phyloP scores from a whole-genome alignment of 2,797 vertebrate genomes.

The Sebastes trivittatus region DNA sequence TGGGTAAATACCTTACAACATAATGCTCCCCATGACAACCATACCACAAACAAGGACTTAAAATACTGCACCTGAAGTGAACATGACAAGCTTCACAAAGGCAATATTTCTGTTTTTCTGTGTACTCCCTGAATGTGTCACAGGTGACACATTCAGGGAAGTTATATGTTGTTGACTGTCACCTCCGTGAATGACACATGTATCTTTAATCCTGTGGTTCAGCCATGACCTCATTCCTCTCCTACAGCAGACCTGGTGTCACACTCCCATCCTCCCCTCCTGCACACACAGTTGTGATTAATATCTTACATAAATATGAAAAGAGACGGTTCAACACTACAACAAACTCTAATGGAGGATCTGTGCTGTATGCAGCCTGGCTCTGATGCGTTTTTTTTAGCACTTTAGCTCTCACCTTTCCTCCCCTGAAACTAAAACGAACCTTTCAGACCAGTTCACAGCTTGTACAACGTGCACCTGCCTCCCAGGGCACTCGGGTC shows the following conservation, averaged over 20 bases:
- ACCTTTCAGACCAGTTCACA: not conserved
- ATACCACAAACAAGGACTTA: not conserved
- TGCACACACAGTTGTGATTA: not conserved
- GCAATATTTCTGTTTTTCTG: not conserved
- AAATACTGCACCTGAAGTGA: not conserved
- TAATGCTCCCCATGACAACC: not conserved
- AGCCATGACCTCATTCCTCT: not conserved
- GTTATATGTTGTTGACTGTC: not conserved
- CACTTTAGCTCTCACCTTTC: not conserved
- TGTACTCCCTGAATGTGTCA: not conserved
- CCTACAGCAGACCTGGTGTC: not conserved
- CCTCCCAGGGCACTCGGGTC: slow-evolving; percentile 4
- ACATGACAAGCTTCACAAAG: not conserved
- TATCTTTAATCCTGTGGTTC: not conserved
- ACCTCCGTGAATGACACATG: not conserved
- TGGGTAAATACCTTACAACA: not conserved
- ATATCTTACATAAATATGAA: not conserved
- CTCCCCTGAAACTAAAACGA: slow-evolving; percentile 12
- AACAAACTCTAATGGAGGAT: not conserved
- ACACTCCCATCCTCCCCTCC: not conserved
- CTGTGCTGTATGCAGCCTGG: not conserved
- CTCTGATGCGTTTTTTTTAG: not conserved
- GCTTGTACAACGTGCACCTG: slow-evolving; percentile 1
- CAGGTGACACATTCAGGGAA: not conserved
- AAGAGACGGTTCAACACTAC: not conserved